phyloP scores from a whole-genome alignment of 2,113 vertebrate genomes.

The Plectropomus leopardus region DNA sequence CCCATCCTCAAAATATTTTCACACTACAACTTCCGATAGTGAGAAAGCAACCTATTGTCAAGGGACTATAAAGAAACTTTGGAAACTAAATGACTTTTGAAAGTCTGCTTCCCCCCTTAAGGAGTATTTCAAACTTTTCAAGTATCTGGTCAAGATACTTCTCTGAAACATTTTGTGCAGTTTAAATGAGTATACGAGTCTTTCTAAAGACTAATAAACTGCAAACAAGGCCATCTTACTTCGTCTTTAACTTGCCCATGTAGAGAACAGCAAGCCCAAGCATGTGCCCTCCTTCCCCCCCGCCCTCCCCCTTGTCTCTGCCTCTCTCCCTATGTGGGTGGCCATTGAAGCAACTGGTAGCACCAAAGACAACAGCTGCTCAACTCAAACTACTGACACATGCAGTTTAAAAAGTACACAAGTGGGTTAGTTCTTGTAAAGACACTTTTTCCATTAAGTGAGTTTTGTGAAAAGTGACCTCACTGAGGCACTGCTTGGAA shows the following conservation, averaged over 20 bases:
- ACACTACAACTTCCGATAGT: slow-evolving; percentile 46
- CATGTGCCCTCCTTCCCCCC: slow-evolving; percentile 57
- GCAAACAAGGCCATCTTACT: background rate
- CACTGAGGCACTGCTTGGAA: slow-evolving; percentile 17
- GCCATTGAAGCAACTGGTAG: slow-evolving; percentile 65
- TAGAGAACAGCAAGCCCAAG: slow-evolving; percentile 61
- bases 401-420: background rate
- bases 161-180: background rate
- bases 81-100: slow-evolving; percentile 17
- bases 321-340: slow-evolving; percentile 65
- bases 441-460: background rate
- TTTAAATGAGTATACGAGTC: background rate
- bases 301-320: slow-evolving; percentile 11
- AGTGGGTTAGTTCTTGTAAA: background rate
- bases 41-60: slow-evolving; percentile 39
- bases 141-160: background rate
- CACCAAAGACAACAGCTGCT: slow-evolving; percentile 65
- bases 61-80: background rate
- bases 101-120: background rate
- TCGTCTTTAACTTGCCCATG: slow-evolving; percentile 30
- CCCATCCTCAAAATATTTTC: slow-evolving; percentile 43
- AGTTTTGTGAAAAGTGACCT: slow-evolving; percentile 33
- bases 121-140: background rate
- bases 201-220: background rate
- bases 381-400: background rate